Base-by-base conservation (phyloP, 1,140 invertebrate species). In the Hermetia illucens region DNA sequence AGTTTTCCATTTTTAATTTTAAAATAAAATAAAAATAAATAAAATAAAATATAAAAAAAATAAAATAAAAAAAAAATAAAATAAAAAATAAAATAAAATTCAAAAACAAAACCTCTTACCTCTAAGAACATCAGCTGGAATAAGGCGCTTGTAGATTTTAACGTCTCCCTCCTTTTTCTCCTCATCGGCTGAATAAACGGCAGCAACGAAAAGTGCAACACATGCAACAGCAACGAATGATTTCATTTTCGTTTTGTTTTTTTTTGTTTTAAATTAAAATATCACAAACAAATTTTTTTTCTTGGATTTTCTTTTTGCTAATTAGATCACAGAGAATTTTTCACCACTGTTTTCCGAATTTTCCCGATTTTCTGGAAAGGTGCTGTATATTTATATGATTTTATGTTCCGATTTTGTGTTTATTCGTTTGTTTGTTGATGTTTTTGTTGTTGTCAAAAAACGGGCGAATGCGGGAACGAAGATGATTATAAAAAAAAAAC, bases 61-160 rank as follows among this genome's bases (percentile, higher is more conserved):
- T n/a, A n/a, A n/a, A n/a, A n/a, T n/a, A n/a, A n/a, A n/a, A n/a
- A n/a, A n/a, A n/a, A n/a, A n/a, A n/a, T n/a, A n/a, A n/a, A n/a
- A n/a, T n/a, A n/a, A n/a, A n/a, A 12, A 30, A 30, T 30, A 16
- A 30, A 33, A 20, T 19, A 21, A 34, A 16, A 38, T 2, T 21
- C 13, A 25, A 41, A 34, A 34, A 13, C 4, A 38, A 16, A 17
- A 12, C 15, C n/a, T 16, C 64, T 62, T 53, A 82, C 84, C 84
- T 75, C 84, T 77, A 36, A 89, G 69, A 24, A 85, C 79, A 61
- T 89, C 84, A 50, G 84, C 84, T 10, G 82, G 83, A 44, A 89
- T 88, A 29, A 87, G 62, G 38, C 84, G 69, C 49, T 74, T 79
- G 66, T 73, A 88, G 19, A 79, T 80, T 53, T 71, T 77, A 5